Conservation (phyloP, 2,113 vertebrate genomes). For the Notarius lentiginosus region DNA sequence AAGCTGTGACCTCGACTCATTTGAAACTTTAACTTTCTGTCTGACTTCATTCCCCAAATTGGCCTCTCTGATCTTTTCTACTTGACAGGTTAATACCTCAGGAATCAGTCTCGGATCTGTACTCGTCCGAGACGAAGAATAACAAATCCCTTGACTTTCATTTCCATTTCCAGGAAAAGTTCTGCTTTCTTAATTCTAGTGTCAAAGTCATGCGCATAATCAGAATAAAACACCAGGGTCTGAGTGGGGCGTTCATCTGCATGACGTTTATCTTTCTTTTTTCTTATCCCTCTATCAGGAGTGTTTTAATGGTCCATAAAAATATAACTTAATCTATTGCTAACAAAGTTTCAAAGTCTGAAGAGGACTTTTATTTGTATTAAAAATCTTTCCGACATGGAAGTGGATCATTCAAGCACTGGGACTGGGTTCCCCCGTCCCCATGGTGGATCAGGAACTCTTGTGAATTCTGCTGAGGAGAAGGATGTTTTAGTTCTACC, state of each 20-base stretch:
- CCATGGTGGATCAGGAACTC: too few species aligned
- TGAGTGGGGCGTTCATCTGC: not conserved
- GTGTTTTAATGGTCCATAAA: not conserved
- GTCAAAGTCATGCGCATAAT: not conserved
- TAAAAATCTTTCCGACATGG: not conserved
- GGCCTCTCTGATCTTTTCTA: not conserved
- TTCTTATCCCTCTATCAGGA: not conserved
- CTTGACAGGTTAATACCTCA: not conserved
- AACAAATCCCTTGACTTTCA: not conserved
- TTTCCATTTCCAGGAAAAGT: not conserved
- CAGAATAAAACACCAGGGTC: not conserved
- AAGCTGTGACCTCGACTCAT: not conserved
- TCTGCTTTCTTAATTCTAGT: not conserved
- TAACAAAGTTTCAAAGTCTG: not conserved
- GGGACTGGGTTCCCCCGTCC: not conserved
- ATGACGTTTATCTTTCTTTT: not conserved
- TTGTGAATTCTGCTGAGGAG: too few species aligned
- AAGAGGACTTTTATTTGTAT: not conserved
- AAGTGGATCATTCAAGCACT: not conserved
- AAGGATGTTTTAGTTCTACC: too few species aligned
- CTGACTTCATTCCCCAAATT: constrained; percentile 5
- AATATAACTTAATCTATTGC: too few species aligned
- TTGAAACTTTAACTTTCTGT: not conserved
- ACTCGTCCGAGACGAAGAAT: not conserved
- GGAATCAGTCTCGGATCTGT: not conserved